Percentiles rank a stretch among this genome's conserved stretches.
These are phyloP conservation scores for Pyrrhura leucotis DNA, from an alignment of 2,797 vertebrate genomes.

Conservation along the genomic window DNA sequence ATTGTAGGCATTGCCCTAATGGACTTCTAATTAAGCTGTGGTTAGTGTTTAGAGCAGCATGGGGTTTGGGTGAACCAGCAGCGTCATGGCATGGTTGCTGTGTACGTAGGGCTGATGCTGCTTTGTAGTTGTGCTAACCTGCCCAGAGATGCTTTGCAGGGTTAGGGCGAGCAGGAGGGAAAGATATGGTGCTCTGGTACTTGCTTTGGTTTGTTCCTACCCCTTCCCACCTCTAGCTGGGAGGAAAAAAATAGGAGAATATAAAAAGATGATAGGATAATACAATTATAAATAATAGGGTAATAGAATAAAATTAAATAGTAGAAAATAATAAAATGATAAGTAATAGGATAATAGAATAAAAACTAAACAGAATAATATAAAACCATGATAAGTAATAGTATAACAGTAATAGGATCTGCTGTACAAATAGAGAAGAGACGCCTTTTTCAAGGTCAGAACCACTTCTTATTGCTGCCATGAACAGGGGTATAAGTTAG, in stretches of 20 bases:
- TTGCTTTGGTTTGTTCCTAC: neutral
- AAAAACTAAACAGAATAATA: neutral
- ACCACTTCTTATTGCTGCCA: neutral
- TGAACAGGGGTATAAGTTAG: fast-evolving
- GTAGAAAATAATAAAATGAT: neutral
- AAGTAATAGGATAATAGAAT: neutral
- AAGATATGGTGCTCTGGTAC: neutral
- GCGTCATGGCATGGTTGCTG: too few species aligned
- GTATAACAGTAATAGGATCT: neutral
- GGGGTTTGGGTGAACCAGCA: neutral
- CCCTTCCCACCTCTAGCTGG: neutral
- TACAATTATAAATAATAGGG: neutral
- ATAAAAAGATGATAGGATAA: neutral
- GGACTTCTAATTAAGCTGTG: neutral
- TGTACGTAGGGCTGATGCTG: neutral
- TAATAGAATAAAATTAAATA: neutral
- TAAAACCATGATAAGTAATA: neutral
- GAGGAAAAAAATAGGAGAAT: neutral
- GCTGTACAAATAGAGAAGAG: neutral
- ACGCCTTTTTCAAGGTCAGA: neutral
- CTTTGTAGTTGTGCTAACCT: neutral
- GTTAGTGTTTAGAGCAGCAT: neutral
- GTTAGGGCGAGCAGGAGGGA: neutral
- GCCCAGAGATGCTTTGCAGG: neutral
- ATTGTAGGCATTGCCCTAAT: neutral